Evolutionary conservation across 2,113 vertebrate genomes (phyloP).

Genomic region (Rhineura floridana): DNA sequence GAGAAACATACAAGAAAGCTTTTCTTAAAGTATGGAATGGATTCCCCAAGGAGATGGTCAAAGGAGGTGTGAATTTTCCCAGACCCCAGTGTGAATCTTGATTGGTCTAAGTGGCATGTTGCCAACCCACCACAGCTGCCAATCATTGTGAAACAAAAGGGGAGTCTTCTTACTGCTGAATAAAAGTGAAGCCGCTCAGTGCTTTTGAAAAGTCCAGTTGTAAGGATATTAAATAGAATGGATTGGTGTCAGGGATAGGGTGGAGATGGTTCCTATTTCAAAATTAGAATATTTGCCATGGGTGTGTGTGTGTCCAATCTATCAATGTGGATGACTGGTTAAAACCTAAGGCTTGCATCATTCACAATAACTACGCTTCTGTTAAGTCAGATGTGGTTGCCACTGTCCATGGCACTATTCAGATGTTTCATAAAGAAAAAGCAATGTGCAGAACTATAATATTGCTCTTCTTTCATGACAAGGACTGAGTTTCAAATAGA

Average conservation of each 20-base stretch:
- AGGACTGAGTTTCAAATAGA: neutral
- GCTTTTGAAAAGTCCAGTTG: constrained; percentile 24
- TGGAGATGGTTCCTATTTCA: constrained; percentile 2
- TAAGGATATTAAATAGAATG: neutral
- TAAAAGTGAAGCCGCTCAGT: constrained; percentile 16
- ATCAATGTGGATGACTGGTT: constrained; percentile 43
- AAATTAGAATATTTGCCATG: constrained; percentile 38
- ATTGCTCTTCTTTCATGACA: neutral
- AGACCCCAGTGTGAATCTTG: neutral
- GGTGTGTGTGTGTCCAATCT: constrained; percentile 53
- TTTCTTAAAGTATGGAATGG: neutral
- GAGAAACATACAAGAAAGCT: neutral
- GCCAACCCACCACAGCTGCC: neutral
- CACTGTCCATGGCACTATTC: neutral
- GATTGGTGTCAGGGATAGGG: neutral
- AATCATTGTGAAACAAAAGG: neutral
- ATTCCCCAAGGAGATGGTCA: neutral
- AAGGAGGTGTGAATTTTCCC: neutral
- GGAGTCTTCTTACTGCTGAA: neutral
- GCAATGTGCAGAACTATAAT: neutral
- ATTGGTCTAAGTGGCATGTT: neutral
- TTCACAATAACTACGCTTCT: constrained; percentile 22
- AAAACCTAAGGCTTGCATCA: constrained; percentile 45
- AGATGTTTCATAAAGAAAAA: neutral
- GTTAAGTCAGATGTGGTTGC: constrained; percentile 15